Conservation (phyloP, 2,113 vertebrate species). For the Phylloscopus trochiloides region DNA sequence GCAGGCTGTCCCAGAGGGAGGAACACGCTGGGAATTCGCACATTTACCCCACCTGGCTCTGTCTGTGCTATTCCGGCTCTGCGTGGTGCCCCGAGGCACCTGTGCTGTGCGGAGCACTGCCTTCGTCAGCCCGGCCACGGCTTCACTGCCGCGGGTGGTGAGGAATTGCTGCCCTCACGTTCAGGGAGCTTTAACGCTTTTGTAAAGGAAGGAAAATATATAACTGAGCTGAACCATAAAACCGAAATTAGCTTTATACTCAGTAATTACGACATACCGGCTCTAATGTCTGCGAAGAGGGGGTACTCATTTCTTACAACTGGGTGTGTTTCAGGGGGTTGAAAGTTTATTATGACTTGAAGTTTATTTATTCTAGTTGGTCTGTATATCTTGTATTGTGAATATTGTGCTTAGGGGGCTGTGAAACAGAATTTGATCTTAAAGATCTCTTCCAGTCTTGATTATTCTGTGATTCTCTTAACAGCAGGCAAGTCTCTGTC, state of each 20-base stretch:
- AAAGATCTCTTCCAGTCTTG: neutral
- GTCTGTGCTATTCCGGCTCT: rapidly evolving
- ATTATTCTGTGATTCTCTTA: neutral
- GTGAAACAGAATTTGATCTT: neutral
- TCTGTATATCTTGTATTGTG: neutral
- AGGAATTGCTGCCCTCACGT: rapidly evolving
- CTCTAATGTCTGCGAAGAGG: neutral
- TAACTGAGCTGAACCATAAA: neutral
- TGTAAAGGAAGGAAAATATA: neutral
- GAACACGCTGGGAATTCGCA: rapidly evolving
- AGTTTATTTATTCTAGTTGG: neutral
- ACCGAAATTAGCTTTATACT: neutral
- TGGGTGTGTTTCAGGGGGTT: neutral
- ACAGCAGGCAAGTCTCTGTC: neutral
- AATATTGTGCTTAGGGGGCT: neutral
- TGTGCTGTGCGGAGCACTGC: rapidly evolving
- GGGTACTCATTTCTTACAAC: neutral
- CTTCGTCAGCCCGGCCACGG: too few species aligned
- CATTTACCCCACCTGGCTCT: rapidly evolving
- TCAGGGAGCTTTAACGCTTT: neutral
- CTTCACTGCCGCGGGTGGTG: rapidly evolving
- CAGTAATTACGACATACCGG: rapidly evolving
- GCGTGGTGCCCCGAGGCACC: rapidly evolving
- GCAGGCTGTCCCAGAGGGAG: neutral
- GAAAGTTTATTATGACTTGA: neutral